phyloP scores from a whole-genome alignment of 2,888 invertebrate genomes.

The Parnassius smintheus region DNA sequence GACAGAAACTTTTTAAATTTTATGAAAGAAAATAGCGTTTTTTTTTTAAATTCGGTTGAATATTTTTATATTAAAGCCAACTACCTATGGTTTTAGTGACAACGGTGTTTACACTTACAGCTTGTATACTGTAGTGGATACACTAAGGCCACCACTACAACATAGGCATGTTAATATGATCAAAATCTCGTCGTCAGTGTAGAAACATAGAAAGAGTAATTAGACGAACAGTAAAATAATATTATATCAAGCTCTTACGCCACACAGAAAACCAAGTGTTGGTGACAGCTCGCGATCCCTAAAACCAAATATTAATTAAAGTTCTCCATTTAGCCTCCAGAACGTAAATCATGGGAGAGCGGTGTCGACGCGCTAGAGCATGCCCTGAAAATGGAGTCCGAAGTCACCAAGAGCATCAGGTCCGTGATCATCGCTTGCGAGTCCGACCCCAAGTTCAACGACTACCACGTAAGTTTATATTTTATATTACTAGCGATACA shows the following conservation, averaged over 20 bases:
- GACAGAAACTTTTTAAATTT: too few relatives aligned
- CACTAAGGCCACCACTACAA: background rate
- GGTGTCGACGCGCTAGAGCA: constrained; percentile 87
- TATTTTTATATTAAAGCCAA: too few relatives aligned
- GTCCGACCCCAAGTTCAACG: constrained; percentile 78
- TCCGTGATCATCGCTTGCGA: constrained; percentile 87
- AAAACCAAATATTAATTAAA: too few relatives aligned
- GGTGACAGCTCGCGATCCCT: constrained; percentile 8
- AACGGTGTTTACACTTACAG: too few relatives aligned
- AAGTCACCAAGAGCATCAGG: constrained; percentile 89
- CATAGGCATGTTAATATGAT: background rate
- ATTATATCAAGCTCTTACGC: constrained; percentile 23
- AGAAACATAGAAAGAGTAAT: background rate
- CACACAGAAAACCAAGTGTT: constrained; percentile 41
- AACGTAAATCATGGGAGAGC: constrained; percentile 75
- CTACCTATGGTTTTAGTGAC: too few relatives aligned
- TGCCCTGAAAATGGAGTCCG: constrained; percentile 88
- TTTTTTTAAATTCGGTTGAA: too few relatives aligned
- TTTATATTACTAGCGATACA: background rate
- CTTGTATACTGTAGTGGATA: too few relatives aligned
- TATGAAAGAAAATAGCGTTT: too few relatives aligned
- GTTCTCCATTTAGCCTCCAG: constrained; percentile 55
- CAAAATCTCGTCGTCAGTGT: too few relatives aligned
- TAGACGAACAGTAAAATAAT: background rate
- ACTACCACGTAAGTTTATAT: constrained; percentile 87